Evolutionary conservation across 2,797 vertebrate species (phyloP).

Genomic region (Cyclopterus lumpus): DNA sequence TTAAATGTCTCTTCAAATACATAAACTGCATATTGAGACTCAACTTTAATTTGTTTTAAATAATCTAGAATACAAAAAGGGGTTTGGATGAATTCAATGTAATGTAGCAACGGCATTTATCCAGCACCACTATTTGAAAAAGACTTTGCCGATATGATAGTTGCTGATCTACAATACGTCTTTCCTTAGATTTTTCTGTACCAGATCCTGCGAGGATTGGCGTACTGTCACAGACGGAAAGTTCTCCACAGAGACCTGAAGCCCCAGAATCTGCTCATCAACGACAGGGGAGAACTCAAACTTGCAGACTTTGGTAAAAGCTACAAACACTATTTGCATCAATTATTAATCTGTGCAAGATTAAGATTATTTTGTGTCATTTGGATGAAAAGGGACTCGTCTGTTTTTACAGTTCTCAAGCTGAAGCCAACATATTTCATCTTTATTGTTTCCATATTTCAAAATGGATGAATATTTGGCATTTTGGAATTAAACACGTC

Average conservation of each 20-base stretch:
- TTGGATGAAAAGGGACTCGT: background rate
- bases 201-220: constrained; percentile 85
- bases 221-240: constrained; percentile 85
- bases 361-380: background rate
- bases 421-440: background rate
- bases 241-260: constrained; percentile 87
- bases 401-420: background rate
- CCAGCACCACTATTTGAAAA: background rate
- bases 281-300: constrained; percentile 86
- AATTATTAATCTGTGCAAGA: background rate
- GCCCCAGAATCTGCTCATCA: constrained; percentile 87
- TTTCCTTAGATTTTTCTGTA: constrained; percentile 81
- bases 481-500: background rate
- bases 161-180: constrained; percentile 9
- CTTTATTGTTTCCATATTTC: background rate
- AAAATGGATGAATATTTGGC: background rate
- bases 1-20: background rate
- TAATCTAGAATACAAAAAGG: too few relatives aligned
- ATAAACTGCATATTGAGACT: background rate
- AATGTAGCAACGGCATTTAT: background rate
- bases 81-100: background rate
- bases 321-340: background rate
- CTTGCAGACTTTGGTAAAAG: constrained; percentile 86
- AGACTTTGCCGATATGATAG: background rate
- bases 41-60: background rate